Evolutionary conservation across 2,888 invertebrate species (phyloP), one percentile per base, ranked within the genome.

Genomic region (Lapara coniferarum): DNA sequence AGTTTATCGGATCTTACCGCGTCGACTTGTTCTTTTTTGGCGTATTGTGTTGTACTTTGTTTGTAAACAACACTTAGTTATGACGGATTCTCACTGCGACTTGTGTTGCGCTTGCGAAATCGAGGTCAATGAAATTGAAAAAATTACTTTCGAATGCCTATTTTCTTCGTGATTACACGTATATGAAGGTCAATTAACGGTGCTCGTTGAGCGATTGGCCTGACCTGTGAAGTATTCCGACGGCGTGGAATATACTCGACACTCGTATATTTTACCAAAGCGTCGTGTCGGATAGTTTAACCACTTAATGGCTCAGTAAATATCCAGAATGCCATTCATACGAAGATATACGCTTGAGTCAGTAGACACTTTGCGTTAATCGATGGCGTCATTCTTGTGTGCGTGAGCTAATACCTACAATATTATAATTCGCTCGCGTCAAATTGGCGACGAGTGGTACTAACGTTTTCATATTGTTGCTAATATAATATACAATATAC

Each of bases 51-150:
- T 69, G 72, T 69, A 76, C 71, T 74, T 77, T 88, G 87, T 87
- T 88, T 80, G 84, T 87, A 87, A 89, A 88, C 86, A 87, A 79
- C 77, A 73, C 69, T 78, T 75, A 70, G 72, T 73, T 72, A 69
- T 75, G 71, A 74, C 73, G 66, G 70, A 69, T 74, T 77, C 75
- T 75, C 75, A 76, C 75, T 74, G 76, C 74, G 78, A 77, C 76
- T 79, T 77, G 78, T 81, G 83, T 86, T 80, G 86, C 85, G 84
- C 81, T 83, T 82, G 82, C 84, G 75, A 84, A 83, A 89, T 85
- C 83, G 82, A 83, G 89, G 88, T 85, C 85, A 88, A 86, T 77
- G 88, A 89, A 89, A 89, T 86, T 85, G 88, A 89, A 89, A 88
- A 78, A 86, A 87, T 87, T 86, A 89, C 87, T 84, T 86, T 83